These are phyloP conservation scores for Torymus aiolomorphi DNA, from an alignment of 2,888 invertebrate genomes.

Conservation along the genomic window DNA sequence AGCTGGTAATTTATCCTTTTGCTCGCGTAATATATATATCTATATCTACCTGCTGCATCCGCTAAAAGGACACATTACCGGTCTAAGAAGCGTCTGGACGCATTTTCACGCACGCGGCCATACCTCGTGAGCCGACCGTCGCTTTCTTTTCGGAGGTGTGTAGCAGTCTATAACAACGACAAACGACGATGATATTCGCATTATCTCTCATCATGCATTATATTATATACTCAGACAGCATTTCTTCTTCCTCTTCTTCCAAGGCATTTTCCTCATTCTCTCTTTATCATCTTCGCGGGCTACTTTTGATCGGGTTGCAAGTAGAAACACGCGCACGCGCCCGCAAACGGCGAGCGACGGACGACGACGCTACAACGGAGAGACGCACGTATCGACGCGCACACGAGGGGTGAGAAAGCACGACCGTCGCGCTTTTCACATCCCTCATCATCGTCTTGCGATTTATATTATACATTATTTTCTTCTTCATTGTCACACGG, in stretches of 20 bases:
- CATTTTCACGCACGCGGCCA: neutral
- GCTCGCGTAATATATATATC: too few species aligned
- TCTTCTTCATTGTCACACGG: too few species aligned
- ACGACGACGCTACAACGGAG: conserved; percentile 3
- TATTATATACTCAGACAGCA: conserved; percentile 45
- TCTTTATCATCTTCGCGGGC: conserved; percentile 66
- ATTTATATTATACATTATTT: too few species aligned
- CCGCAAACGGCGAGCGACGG: conserved; percentile 41
- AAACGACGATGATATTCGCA: conserved; percentile 13
- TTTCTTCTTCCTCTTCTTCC: conserved; percentile 52
- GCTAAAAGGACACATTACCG: too few species aligned
- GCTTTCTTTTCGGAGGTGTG: neutral
- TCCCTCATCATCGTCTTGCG: too few species aligned
- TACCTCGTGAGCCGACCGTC: conserved; percentile 34
- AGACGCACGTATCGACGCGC: too few species aligned
- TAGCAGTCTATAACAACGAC: too few species aligned
- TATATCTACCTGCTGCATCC: too few species aligned
- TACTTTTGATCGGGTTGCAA: conserved; percentile 75
- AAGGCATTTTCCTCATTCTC: conserved; percentile 59
- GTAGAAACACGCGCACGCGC: conserved; percentile 40
- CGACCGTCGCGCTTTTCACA: too few species aligned
- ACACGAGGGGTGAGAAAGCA: too few species aligned
- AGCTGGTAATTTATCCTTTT: too few species aligned
- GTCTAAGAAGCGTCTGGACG: too few species aligned
- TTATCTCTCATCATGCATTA: conserved; percentile 27